A percentile compares a stretch with the other conserved stretches of the same genome.
These are phyloP conservation scores for Euphydryas editha DNA, from an alignment of 2,888 invertebrate genomes.

Conservation along the genomic window DNA sequence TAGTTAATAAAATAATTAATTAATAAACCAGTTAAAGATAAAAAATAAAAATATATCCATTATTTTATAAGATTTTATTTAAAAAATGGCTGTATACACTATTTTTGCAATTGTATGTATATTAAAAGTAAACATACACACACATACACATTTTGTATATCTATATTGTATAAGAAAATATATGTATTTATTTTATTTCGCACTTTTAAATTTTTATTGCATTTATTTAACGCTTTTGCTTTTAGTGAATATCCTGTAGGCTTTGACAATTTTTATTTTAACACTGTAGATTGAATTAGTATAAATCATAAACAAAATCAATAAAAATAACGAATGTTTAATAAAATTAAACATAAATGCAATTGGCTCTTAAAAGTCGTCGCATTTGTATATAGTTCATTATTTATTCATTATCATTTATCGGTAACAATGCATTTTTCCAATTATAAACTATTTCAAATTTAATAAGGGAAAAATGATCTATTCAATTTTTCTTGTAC, in stretches of 20 bases:
- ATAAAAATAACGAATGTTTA: background rate
- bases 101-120: background rate
- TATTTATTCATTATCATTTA: background rate
- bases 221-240: conserved; percentile 59
- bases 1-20: too few relatives aligned
- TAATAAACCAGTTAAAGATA: background rate
- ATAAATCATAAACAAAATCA: background rate
- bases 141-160: background rate
- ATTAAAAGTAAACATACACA: conserved; percentile 8
- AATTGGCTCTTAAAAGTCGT: background rate
- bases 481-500: background rate
- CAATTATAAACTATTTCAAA: background rate
- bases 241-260: conserved; percentile 42
- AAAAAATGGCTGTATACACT: background rate
- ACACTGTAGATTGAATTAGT: conserved; percentile 20
- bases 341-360: background rate
- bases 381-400: conserved; percentile 1
- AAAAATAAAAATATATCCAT: background rate
- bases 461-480: background rate
- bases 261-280: conserved; percentile 13
- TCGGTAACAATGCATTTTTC: background rate
- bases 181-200: conserved; percentile 47
- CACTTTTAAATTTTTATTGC: conserved; percentile 57
- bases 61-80: too few relatives aligned
- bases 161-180: background rate